Evolutionary conservation across 2,113 vertebrate species (phyloP).

Genomic region (Tapirus terrestris): DNA sequence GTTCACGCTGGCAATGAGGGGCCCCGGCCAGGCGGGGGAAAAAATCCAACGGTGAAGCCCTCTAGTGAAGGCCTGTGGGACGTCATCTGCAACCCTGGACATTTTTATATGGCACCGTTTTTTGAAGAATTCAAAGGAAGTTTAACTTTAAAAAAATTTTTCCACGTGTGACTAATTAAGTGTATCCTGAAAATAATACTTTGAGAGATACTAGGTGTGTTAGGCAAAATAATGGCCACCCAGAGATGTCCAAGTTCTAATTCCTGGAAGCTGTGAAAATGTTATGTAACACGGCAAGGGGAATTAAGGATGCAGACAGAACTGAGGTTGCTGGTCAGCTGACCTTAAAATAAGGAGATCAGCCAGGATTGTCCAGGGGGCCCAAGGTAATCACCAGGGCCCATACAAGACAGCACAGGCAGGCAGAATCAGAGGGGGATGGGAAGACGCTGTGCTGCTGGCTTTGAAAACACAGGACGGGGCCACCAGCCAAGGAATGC

Average conservation of each 20-base stretch:
- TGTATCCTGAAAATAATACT: neutral
- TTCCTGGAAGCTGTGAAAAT: neutral
- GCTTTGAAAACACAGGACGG: neutral
- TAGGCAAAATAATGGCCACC: rapidly evolving
- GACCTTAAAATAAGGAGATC: too few species aligned
- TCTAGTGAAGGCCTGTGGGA: rapidly evolving
- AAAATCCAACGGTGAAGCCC: rapidly evolving
- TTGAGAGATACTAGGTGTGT: neutral
- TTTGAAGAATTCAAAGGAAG: neutral
- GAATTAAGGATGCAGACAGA: rapidly evolving
- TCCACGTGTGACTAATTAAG: neutral
- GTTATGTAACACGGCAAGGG: rapidly evolving
- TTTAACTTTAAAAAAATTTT: neutral
- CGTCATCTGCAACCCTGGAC: rapidly evolving
- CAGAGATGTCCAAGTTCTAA: rapidly evolving
- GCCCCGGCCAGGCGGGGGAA: neutral
- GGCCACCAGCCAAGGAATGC: rapidly evolving
- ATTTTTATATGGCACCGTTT: rapidly evolving
- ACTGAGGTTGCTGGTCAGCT: rapidly evolving
- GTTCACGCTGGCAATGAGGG: neutral
- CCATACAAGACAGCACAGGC: rapidly evolving
- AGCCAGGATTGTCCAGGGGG: neutral
- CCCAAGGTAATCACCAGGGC: rapidly evolving
- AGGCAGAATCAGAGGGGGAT: neutral
- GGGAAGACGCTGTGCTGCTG: rapidly evolving